These are phyloP conservation scores for Ernsta delagoae DNA, from an alignment of 2,888 invertebrate genomes.

Conservation along the genomic window DNA sequence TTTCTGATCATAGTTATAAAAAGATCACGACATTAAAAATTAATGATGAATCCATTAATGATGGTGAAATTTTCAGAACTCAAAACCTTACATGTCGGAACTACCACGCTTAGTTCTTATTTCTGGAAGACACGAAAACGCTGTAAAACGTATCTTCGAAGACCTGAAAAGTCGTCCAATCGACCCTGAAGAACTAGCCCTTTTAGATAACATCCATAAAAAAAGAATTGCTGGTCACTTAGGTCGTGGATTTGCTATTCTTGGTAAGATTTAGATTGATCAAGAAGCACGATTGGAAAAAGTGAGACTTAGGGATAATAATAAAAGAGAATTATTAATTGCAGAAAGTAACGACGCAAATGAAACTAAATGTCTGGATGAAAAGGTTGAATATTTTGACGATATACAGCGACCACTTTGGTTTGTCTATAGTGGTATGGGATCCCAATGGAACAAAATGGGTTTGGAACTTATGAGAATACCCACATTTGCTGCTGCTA, in stretches of 20 bases:
- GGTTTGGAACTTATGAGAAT: constrained; percentile 83
- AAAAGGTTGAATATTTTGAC: constrained; percentile 21
- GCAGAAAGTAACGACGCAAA: constrained; percentile 8
- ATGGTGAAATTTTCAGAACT: constrained; percentile 16
- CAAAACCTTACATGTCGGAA: constrained; percentile 14
- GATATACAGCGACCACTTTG: constrained; percentile 75
- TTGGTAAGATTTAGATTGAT: constrained; percentile 39
- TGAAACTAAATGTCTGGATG: constrained; percentile 6
- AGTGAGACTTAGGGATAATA: too few species aligned
- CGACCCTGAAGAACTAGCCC: constrained; percentile 63
- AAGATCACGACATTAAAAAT: too few species aligned
- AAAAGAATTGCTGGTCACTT: constrained; percentile 77
- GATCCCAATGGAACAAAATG: constrained; percentile 87
- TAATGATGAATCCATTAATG: too few species aligned
- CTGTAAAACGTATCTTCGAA: constrained; percentile 52
- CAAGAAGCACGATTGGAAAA: too few species aligned
- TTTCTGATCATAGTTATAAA: too few species aligned
- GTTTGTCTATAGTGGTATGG: constrained; percentile 88
- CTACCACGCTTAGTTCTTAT: constrained; percentile 72
- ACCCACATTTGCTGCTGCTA: constrained; percentile 76
- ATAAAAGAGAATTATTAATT: not conserved
- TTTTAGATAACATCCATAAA: constrained; percentile 65
- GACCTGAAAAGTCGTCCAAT: constrained; percentile 44
- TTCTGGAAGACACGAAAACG: constrained; percentile 78
- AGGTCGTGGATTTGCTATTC: constrained; percentile 84